Base-by-base conservation (phyloP, 30 jellyfish, hydroid and myxozoan genomes). In the Clytia hemisphaerica region DNA sequence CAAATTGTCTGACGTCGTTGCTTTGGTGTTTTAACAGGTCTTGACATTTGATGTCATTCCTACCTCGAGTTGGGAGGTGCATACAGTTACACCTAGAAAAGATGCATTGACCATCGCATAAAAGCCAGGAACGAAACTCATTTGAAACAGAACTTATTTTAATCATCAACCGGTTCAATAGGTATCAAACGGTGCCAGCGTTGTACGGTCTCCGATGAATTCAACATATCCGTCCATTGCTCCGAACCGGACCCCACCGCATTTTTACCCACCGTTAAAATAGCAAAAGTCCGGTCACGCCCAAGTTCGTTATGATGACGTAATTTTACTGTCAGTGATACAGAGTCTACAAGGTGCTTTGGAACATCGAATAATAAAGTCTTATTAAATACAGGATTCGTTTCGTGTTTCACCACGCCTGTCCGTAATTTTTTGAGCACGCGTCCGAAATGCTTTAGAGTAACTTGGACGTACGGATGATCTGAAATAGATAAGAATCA, bases 161-260 rank as follows among this genome's bases (percentile, higher is more conserved):
- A n/a, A 32, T 85, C 78, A 25, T 85, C 96, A 14, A 85, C 93
- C 4, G 93, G 93, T 34, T 89, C 98, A 6, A 89, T 81, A 29
- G 95, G 94, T 22, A 89, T 83, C 87, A 89, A 67, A 19, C 98
- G 79, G 55, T 89, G 98, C 98, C 98, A 89, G 25, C 98, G 51
- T 54, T 93, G 77, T 15, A 89, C 95, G 66, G 84, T 49, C 18
- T 89, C 93, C 0, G 79, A 82, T 31, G 77, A 66, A n/a, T 82
- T 84, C 3, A 89, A 27, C 98, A 89, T 89, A 37, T 89, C 98
- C 40, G 80, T 89, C 98, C 98, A 89, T 38, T 89, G 98, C 47
- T 84, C 83, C 4, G 95, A 77, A 48, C 91, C 98, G 45, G 85
- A 71, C 27, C 95, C 98, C 67, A 75, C 92, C 19, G 97, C 84